Evolutionary conservation across 30 jellyfish, hydroid and myxozoan species (phyloP).

Genomic region (Aurelia aurita): DNA sequence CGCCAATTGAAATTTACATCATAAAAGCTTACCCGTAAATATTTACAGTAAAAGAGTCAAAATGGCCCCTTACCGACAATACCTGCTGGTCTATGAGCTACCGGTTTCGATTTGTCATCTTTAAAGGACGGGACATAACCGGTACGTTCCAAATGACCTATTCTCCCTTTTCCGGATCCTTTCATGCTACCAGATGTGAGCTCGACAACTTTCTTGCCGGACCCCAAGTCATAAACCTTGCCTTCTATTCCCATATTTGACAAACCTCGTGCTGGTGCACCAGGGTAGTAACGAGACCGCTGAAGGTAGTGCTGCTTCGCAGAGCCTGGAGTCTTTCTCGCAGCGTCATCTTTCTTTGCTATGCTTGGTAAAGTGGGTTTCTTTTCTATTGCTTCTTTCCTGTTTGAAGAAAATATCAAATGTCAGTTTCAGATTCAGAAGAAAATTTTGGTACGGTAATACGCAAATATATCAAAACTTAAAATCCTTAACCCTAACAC

Average conservation of each 20-base stretch:
- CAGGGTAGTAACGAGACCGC: conserved; percentile 94
- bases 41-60: background rate
- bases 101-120: conserved; percentile 68
- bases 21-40: background rate
- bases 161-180: conserved; percentile 64
- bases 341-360: conserved; percentile 23
- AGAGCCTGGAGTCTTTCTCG: conserved; percentile 72
- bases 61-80: conserved; percentile 63
- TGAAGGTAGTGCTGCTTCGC: conserved; percentile 95
- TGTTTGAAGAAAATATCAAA: background rate
- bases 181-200: conserved; percentile 83
- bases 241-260: conserved; percentile 89
- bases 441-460: too few species aligned
- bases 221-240: conserved; percentile 88
- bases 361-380: conserved; percentile 45
- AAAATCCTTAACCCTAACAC: too few species aligned
- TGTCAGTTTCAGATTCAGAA: background rate
- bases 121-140: conserved; percentile 83
- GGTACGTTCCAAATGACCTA: conserved; percentile 60
- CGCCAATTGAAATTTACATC: too few species aligned
- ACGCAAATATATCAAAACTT: too few species aligned
- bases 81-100: conserved; percentile 29
- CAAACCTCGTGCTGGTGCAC: conserved; percentile 88
- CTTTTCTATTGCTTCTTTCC: conserved; percentile 32
- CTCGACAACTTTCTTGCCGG: conserved; percentile 95